Base-by-base conservation (phyloP, 2,797 vertebrate genomes). In the Anas georgica region DNA sequence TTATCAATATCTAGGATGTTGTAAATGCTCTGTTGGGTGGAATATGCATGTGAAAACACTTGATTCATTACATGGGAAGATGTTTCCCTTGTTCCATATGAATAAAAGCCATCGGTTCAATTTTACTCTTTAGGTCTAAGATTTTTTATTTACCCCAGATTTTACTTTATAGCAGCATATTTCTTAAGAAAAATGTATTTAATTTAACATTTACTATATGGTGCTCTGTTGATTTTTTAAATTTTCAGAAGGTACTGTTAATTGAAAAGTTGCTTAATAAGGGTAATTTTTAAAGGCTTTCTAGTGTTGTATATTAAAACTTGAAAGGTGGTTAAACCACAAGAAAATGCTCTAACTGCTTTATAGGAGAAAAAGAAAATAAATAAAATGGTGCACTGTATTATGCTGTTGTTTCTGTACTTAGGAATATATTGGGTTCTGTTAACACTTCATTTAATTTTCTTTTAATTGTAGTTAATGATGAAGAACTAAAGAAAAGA, bases 401-500 rank as follows among this genome's bases (percentile, higher is more conserved):
- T 86, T 52, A 6, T 8, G n/a, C 26, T 39, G 14, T 48, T 50
- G 12, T 80, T 86, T 13, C 55, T 86, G 41, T 87, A 77, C 74
- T 80, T 66, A 45, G 43, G 52, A 33, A 23, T 73, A 14, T 59
- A 7, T 45, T 90, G 58, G 81, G 10, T 83, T 91, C 23, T 62
- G 11, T 41, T 83, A 74, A 76, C 45, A 26, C 66, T 91, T 55
- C 18, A 31, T 43, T 93, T 56, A 16, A 56, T 81, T 95, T 46
- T 81, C 76, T 91, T 58, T 70, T 88, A 78, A 86, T 97, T 96
- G 35, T 94, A 99, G 99, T 98, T 96, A 98, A 98, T 95, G 98
- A 99, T 96, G 98, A 99, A 89, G 98, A 99, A 74, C 97, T 99
- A 83, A 98, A 98, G 97, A 99, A 97, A 97, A 98, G 98, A 98